Evolutionary conservation across 1,140 invertebrate species (phyloP), one percentile per base, ranked within the genome.

Genomic region (Piezodorus guildinii): DNA sequence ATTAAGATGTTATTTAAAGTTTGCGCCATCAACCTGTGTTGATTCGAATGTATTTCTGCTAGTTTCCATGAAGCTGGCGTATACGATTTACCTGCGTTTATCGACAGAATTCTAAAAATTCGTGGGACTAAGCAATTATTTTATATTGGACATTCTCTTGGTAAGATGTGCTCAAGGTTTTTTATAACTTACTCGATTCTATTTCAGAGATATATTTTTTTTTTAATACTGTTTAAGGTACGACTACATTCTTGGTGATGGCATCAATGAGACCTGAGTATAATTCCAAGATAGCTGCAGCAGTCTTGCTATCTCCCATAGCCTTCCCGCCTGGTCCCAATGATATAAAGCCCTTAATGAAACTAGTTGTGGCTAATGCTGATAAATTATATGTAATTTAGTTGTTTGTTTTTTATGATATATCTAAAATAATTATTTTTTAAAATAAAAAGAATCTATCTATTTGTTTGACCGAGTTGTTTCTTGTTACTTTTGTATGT

Each of bases 51-150:
- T 3, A 17, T 63, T 56, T 58, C 15, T 62, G 51, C 39, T 70
- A 84, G 81, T 64, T 82, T 76, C 71, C 79, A 86, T 69, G 82
- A 88, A 71, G 83, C 85, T 77, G 83, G 80, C 10, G 68, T 72
- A 5, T 81, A 81, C 67, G 88, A 90, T 70, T 65, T 86, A 21
- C 84, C 87, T 27, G 81, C 85, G 0, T 79, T 82, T 70, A 79
- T 90, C 17, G 79, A 87, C 68, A 79, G 79, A 65, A 77, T 86
- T 9, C 68, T 87, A 30, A 78, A 79, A 45, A 63, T 60, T 14
- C 80, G 79, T 1, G 71, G 72, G 4, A 77, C 81, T 60, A 70
- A 69, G 30, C 80, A 79, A 1, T 60, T 84, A 2, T 73, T 78
- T 59, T 87, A 78, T 70, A 66, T 80, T 16, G 79, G 80, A 21